These are phyloP conservation scores for Bujurquina vittata DNA, from an alignment of 2,113 vertebrate genomes.

Conservation along the genomic window DNA sequence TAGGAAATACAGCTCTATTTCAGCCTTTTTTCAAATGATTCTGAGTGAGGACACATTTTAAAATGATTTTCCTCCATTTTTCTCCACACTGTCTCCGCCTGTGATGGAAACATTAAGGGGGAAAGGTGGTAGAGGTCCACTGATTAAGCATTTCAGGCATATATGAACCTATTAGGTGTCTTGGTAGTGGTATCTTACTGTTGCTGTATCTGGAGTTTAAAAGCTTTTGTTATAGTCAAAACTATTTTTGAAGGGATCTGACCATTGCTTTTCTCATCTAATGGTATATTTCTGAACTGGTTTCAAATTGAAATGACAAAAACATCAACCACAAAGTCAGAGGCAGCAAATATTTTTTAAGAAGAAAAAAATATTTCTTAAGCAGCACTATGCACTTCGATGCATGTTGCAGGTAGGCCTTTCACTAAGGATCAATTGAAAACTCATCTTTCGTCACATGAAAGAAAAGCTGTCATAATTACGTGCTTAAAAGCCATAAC, in stretches of 20 bases:
- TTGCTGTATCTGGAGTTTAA: neutral
- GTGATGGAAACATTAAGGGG: neutral
- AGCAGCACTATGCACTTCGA: neutral
- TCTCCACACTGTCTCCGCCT: neutral
- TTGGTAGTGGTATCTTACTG: neutral
- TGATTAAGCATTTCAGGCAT: neutral
- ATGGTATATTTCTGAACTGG: neutral
- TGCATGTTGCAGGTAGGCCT: neutral
- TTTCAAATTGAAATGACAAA: neutral
- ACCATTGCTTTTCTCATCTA: neutral
- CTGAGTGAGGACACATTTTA: neutral
- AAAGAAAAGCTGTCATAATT: fast-evolving
- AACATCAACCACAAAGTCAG: neutral
- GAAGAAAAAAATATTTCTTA: neutral
- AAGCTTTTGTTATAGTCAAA: neutral
- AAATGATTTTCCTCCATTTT: neutral
- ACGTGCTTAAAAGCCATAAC: fast-evolving
- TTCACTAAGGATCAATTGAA: neutral
- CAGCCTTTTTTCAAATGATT: neutral
- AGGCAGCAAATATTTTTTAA: neutral
- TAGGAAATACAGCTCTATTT: neutral
- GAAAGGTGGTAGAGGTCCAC: neutral
- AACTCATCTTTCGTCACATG: neutral
- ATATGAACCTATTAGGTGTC: neutral
- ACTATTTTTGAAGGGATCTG: neutral